Evolutionary conservation across 2,888 invertebrate genomes (phyloP), one percentile per base, ranked within the genome.

Genomic region (Tinea pellionella): DNA sequence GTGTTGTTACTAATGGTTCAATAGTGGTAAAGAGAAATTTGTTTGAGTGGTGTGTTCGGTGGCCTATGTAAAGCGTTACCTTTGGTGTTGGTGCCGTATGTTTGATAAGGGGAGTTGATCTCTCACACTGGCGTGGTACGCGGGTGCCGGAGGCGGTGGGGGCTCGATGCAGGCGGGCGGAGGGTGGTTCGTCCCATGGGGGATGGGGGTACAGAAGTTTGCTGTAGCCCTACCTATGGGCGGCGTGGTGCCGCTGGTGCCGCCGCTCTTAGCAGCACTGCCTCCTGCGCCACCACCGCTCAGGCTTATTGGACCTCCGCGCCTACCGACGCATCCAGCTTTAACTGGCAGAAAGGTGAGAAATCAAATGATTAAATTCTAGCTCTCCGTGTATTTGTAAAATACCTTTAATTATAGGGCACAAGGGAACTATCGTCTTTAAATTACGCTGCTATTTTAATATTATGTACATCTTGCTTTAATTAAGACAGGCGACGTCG

Each of bases 181-280:
- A 57, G 85, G 86, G 73, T 85, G 85, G 73, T 74, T 85, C 68
- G 80, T 85, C 63, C 85, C 84, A 72, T 84, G 84, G 69, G 83
- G 68, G 59, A 59, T 61, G 61, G 85, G 86, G 65, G 65, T 87
- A 76, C 85, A 86, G 66, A 86, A 87, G 73, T 87, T 86, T 67
- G 86, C 86, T 61, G 86, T 87, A 63, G 86, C 86, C 19, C 72
- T 87, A 68, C 86, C 86, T 37, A 85, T 87, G 85, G 86, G 86
- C 19, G 86, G 85, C 18, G 78, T 86, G 62, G 67, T 87, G 67
- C 86, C 85, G 47, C 63, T 86, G 0, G 81, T 85, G 65, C 85
- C 86, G 53, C 86, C 83, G 42, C 64, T 85, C 68, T 67, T 86
- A 64, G 84, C 86, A 0, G 84, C 86, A 0, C 41, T 85, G 73